These are phyloP conservation scores for Frankliniella fusca DNA, from an alignment of 2,888 invertebrate species.

Conservation along the genomic window DNA sequence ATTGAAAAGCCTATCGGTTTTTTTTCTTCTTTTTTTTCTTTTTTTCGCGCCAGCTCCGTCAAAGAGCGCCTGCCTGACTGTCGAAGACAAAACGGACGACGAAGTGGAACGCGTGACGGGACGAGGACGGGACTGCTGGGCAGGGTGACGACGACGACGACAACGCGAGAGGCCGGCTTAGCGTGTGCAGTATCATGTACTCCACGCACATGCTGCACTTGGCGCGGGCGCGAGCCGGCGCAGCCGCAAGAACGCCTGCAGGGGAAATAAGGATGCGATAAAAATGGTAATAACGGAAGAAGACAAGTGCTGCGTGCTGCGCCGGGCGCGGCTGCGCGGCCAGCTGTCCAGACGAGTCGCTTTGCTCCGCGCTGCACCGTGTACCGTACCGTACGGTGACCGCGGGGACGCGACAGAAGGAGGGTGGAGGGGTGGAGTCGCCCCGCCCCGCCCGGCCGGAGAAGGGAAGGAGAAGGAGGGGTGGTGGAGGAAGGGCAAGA, in stretches of 20 bases:
- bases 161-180: neutral
- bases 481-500: neutral
- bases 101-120: neutral
- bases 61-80: too few species aligned
- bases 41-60: too few species aligned
- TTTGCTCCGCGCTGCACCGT: neutral
- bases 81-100: neutral
- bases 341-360: neutral
- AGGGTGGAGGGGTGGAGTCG: too few species aligned
- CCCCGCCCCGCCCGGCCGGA: too few species aligned
- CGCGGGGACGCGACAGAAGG: neutral
- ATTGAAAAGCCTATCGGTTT: too few species aligned
- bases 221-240: neutral
- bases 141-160: neutral
- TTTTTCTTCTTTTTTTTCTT: too few species aligned
- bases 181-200: neutral
- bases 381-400: neutral
- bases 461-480: neutral
- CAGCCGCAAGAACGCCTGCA: neutral
- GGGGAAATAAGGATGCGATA: neutral
- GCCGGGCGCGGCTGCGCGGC: neutral
- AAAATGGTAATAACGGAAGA: neutral
- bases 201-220: neutral
- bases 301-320: neutral
- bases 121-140: neutral